phyloP scores from a whole-genome alignment of 2,888 invertebrate species.

The Xestia c-nigrum region DNA sequence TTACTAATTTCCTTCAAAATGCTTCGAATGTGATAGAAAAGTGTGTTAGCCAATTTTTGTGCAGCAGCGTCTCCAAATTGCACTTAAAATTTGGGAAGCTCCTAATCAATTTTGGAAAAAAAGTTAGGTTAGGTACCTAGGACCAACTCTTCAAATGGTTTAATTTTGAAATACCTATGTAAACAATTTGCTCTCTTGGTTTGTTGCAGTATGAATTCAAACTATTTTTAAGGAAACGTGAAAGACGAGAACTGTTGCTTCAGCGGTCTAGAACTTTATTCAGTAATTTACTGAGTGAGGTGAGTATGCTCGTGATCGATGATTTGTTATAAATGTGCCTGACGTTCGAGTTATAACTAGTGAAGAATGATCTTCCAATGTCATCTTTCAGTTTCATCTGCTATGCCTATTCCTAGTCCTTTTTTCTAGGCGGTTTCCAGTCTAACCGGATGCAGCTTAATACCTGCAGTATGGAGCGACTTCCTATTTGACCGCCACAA shows the following conservation, averaged over 20 bases:
- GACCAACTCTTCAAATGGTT: neutral
- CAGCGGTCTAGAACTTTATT: conserved; percentile 86
- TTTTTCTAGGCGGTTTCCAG: neutral
- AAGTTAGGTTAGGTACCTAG: neutral
- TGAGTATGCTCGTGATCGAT: conserved; percentile 49
- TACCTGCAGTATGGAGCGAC: neutral
- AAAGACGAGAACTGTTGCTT: conserved; percentile 83
- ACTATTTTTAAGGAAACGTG: conserved; percentile 85
- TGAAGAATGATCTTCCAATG: neutral
- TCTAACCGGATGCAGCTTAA: neutral
- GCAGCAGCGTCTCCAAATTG: neutral
- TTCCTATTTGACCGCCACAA: neutral
- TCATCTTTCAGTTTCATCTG: neutral
- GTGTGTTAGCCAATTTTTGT: neutral
- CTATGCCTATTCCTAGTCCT: neutral
- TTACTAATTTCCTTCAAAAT: neutral
- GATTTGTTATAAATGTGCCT: neutral
- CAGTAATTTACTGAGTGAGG: conserved; percentile 86
- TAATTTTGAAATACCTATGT: neutral
- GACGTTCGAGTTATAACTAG: neutral
- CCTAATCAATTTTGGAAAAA: neutral
- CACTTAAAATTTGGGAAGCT: neutral
- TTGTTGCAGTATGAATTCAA: conserved; percentile 84
- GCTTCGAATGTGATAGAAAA: neutral
- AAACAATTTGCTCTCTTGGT: conserved; percentile 1